A percentile compares a stretch with the other conserved stretches of the same genome.
phyloP scores from a whole-genome alignment of 2,797 vertebrate species.

The Sebastes oblongus region DNA sequence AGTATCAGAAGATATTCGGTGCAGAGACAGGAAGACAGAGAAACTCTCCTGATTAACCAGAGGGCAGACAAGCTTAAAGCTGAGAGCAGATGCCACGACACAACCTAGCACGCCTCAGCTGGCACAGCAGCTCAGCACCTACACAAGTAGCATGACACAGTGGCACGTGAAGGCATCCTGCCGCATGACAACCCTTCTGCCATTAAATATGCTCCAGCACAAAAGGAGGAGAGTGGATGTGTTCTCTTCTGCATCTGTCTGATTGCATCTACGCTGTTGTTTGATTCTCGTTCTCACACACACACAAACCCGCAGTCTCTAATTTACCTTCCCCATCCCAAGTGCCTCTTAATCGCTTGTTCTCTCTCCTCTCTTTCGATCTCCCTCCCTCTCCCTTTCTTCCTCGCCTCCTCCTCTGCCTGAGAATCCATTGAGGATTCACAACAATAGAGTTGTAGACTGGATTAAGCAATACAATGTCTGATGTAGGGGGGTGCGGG shows the following conservation, averaged over 20 bases:
- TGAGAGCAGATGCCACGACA: constrained; percentile 54
- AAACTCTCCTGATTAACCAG: constrained; percentile 45
- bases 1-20: constrained; percentile 9
- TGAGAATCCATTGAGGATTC: constrained; percentile 73
- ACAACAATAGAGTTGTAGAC: constrained; percentile 75
- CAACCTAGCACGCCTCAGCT: constrained; percentile 43
- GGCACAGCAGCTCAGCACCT: constrained; percentile 49
- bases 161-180: constrained; percentile 36
- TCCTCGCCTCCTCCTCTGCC: constrained; percentile 44
- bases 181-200: constrained; percentile 47
- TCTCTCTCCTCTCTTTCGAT: constrained; percentile 46
- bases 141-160: constrained; percentile 42
- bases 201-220: constrained; percentile 35
- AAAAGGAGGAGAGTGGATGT: neutral
- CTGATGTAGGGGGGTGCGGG: constrained; percentile 51
- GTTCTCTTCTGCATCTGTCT: constrained; percentile 13
- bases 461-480: constrained; percentile 80
- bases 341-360: constrained; percentile 69
- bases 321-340: constrained; percentile 65
- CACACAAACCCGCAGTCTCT: constrained; percentile 41
- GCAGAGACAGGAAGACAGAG: constrained; percentile 13
- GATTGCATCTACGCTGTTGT: constrained; percentile 39
- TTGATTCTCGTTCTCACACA: constrained; percentile 37
- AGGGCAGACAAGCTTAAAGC: constrained; percentile 46
- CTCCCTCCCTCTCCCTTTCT: constrained; percentile 38